Evolutionary conservation across 2,888 invertebrate genomes (phyloP), one percentile per base, ranked within the genome.

Genomic region (Ceratothoa steindachneri): DNA sequence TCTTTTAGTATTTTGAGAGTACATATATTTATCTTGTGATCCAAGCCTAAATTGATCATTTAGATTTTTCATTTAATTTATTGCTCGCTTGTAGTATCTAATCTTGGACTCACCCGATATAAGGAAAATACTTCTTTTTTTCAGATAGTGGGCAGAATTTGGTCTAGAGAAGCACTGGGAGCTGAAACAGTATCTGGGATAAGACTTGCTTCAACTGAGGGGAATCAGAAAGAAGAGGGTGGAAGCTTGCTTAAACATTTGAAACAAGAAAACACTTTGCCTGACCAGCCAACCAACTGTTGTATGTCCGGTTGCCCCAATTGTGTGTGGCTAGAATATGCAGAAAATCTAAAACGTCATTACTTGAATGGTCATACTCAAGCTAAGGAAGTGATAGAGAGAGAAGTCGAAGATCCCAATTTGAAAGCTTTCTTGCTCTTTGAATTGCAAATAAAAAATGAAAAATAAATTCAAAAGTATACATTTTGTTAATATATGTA

Each of bases 281-380:
- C 90, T 12, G 89, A 89, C 75, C 88, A 88, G 52, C 96, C 96
- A 0, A 91, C 92, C 1, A 90, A 89, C 29, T 97, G 96, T 84
- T 97, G 96, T 82, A 91, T 91, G 89, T 92, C 93, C 0, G 95
- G 95, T 0, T 97, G 97, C 85, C 87, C 91, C 0, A 95, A 95
- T 85, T 97, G 97, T 84, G 95, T 97, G 3, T 96, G 93, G 91
- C 89, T 97, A 69, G 89, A 90, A 19, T 96, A 95, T 87, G 95
- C 94, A 0, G 91, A 94, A 81, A 89, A 91, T 27, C 82, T 96
- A 64, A 86, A 88, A 2, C 74, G 78, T 19, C 87, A 88, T 80
- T 85, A 89, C 81, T 85, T 88, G 79, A 89, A 90, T 80, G 90
- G 91, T 22, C 90, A 90, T 0, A 2, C 3, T 1, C 88, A 89